Conservation (phyloP, 2,797 vertebrate genomes). For the Acanthiza pusilla region DNA sequence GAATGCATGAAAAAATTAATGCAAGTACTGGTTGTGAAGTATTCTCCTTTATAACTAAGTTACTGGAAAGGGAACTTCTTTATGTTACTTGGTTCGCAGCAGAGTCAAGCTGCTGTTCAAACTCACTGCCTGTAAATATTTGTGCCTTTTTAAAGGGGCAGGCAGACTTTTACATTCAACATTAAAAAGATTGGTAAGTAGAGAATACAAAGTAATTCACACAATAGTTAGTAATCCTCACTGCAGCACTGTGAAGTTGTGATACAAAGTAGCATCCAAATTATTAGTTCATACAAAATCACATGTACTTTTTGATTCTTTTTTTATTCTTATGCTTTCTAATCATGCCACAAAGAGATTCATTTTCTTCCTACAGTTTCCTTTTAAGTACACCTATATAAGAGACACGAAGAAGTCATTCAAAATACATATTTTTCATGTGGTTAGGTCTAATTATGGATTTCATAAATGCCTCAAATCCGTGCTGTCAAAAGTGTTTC, state of each 20-base stretch:
- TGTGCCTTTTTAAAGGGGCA: not conserved
- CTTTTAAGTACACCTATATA: not conserved
- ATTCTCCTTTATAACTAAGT: not conserved
- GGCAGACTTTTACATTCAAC: not conserved
- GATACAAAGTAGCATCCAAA: not conserved
- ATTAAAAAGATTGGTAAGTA: not conserved
- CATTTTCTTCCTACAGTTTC: not conserved
- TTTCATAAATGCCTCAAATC: not conserved
- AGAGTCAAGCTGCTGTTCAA: not conserved
- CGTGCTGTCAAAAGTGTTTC: rapidly evolving
- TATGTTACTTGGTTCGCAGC: not conserved
- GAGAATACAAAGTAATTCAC: not conserved
- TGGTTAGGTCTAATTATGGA: not conserved
- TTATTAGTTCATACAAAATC: not conserved
- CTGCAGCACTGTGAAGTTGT: not conserved
- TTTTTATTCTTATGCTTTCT: not conserved
- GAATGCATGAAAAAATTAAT: not conserved
- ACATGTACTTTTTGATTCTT: not conserved
- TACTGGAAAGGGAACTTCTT: not conserved
- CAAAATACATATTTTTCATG: not conserved
- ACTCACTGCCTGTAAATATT: not conserved
- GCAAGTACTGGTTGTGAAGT: not conserved
- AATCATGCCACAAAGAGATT: not conserved
- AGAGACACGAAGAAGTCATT: not conserved
- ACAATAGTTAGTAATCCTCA: not conserved